Evolutionary conservation across 1,140 invertebrate genomes (phyloP).

Genomic region (Physella acuta): DNA sequence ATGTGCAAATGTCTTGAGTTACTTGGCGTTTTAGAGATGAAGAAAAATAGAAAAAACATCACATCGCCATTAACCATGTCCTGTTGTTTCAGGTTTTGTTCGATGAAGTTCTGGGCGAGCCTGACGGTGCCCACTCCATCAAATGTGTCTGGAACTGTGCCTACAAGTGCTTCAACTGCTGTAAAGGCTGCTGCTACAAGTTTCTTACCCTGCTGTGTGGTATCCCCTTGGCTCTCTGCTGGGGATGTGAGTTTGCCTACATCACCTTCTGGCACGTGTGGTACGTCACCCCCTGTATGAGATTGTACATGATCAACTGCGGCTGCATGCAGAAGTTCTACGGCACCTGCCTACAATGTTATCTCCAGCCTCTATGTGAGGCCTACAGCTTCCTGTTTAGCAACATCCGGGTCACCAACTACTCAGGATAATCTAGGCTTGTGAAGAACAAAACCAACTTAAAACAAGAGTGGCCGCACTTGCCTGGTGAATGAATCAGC

Average conservation of each 20-base stretch:
- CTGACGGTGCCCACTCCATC: conserved; percentile 71
- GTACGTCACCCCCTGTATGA: conserved; percentile 53
- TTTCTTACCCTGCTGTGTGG: conserved; percentile 71
- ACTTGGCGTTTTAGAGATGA: too few relatives aligned
- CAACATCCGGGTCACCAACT: conserved; percentile 64
- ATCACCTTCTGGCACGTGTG: conserved; percentile 67
- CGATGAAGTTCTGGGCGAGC: conserved; percentile 78
- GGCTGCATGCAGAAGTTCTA: conserved; percentile 66
- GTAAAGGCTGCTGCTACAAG: conserved; percentile 73
- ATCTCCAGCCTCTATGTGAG: conserved; percentile 68
- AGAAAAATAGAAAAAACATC: too few relatives aligned
- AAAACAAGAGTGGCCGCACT: too few relatives aligned
- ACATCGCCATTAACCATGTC: too few relatives aligned
- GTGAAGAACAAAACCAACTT: too few relatives aligned
- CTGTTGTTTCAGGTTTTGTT: conserved; percentile 65
- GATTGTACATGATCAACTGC: conserved; percentile 64
- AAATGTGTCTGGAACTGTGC: conserved; percentile 76
- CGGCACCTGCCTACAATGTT: conserved; percentile 65
- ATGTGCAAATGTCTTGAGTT: too few relatives aligned
- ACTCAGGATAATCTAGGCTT: conserved; percentile 8
- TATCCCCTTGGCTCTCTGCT: conserved; percentile 68
- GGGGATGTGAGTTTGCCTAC: conserved; percentile 74
- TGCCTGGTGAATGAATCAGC: too few relatives aligned
- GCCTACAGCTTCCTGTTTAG: conserved; percentile 69
- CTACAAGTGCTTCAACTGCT: conserved; percentile 69